Evolutionary conservation across 2,797 vertebrate species (phyloP).

Genomic region (Sebastes aleutianus): DNA sequence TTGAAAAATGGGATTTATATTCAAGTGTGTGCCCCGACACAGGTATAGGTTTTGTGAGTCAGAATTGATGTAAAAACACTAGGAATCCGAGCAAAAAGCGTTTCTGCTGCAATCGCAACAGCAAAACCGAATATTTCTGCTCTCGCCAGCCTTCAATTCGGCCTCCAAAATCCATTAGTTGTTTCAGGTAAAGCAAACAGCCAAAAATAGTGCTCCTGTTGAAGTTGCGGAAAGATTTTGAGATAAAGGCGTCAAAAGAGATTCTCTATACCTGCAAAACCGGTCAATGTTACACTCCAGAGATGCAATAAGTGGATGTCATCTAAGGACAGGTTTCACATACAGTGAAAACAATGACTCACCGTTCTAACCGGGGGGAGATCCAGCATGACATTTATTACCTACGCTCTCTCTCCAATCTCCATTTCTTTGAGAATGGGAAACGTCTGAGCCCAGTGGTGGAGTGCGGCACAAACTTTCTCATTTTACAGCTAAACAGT

Average conservation of each 20-base stretch:
- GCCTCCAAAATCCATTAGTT: background rate
- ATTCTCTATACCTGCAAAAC: background rate
- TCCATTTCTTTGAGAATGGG: background rate
- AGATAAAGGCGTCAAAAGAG: background rate
- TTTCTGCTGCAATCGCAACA: background rate
- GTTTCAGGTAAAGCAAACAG: background rate
- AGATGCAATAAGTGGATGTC: background rate
- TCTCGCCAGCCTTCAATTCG: background rate
- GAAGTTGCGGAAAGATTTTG: background rate
- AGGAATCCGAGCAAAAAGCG: background rate
- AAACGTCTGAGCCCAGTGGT: background rate
- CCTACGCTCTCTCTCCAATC: background rate
- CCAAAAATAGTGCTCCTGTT: background rate
- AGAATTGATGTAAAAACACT: background rate
- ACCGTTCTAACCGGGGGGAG: background rate
- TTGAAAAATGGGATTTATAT: background rate
- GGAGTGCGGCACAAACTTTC: too few species aligned
- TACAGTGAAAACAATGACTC: background rate
- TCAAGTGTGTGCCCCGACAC: background rate
- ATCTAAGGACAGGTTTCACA: background rate
- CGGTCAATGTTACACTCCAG: background rate
- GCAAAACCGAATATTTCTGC: background rate
- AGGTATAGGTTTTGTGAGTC: background rate
- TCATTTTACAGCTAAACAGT: too few species aligned
- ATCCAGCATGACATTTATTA: background rate